Evolutionary conservation across 1,140 invertebrate genomes (phyloP).

Genomic region (Microplitis demolitor): DNA sequence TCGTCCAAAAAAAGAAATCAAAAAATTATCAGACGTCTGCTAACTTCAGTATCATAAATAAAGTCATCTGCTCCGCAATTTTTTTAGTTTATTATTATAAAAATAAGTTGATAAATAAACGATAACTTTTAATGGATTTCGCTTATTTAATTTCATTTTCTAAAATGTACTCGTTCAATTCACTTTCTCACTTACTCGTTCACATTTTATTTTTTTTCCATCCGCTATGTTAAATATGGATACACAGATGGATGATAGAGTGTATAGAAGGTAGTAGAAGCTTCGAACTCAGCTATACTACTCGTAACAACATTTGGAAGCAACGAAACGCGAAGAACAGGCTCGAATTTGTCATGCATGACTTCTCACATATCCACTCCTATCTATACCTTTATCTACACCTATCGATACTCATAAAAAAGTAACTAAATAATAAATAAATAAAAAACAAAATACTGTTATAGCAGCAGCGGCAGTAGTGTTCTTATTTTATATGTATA

Average conservation of each 20-base stretch:
- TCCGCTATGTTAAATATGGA: conserved; percentile 1
- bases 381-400: neutral
- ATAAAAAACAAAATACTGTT: too few relatives aligned
- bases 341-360: conserved; percentile 3
- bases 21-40: too few relatives aligned
- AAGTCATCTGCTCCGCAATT: too few relatives aligned
- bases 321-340: conserved; percentile 21
- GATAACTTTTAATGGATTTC: too few relatives aligned
- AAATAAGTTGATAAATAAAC: too few relatives aligned
- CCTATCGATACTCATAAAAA: neutral
- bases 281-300: neutral
- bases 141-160: too few relatives aligned
- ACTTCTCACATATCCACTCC: neutral
- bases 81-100: too few relatives aligned
- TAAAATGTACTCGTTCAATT: too few relatives aligned
- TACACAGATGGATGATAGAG: neutral
- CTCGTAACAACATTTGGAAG: conserved; percentile 22
- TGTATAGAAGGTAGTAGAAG: neutral
- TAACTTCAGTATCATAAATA: too few relatives aligned
- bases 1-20: too few relatives aligned
- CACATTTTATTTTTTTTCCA: neutral
- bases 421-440: neutral
- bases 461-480: too few relatives aligned
- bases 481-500: too few relatives aligned
- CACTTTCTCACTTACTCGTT: neutral